These are phyloP conservation scores for Leptinotarsa juncta DNA, from an alignment of 2,888 invertebrate species.

Conservation along the genomic window DNA sequence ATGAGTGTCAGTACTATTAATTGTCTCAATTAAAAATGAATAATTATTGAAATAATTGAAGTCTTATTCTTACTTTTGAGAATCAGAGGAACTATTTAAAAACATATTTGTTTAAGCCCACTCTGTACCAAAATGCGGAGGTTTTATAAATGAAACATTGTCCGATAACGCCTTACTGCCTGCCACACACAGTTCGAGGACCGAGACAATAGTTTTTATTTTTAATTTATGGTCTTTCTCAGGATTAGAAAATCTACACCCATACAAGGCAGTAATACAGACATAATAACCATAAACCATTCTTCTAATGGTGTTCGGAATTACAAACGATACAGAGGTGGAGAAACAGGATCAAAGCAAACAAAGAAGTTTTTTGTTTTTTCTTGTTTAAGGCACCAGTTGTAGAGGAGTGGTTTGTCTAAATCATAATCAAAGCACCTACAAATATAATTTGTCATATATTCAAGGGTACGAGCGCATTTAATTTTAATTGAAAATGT, in stretches of 20 bases:
- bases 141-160: constrained; percentile 19
- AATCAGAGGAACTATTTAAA: not conserved
- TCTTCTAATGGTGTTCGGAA: constrained; percentile 10
- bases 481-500: too few species aligned
- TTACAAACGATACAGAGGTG: not conserved
- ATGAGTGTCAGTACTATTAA: too few species aligned
- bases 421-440: too few species aligned
- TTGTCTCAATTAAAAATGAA: too few species aligned
- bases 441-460: too few species aligned
- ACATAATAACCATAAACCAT: constrained; percentile 27
- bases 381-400: not conserved
- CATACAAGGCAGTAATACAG: constrained; percentile 32
- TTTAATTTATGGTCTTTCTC: constrained; percentile 35
- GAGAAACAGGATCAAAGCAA: not conserved
- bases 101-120: not conserved
- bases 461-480: too few species aligned
- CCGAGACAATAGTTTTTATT: constrained; percentile 31
- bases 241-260: constrained; percentile 21
- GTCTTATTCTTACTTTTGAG: not conserved
- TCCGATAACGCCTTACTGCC: constrained; percentile 26
- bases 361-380: constrained; percentile 2
- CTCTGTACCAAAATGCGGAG: constrained; percentile 9
- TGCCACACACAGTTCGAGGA: constrained; percentile 38
- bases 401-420: not conserved
- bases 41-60: not conserved